A percentile compares a stretch with the other conserved stretches of the same genome.
Conservation (phyloP, 2,113 vertebrate genomes). For the Sinocyclocheilus grahami region DNA sequence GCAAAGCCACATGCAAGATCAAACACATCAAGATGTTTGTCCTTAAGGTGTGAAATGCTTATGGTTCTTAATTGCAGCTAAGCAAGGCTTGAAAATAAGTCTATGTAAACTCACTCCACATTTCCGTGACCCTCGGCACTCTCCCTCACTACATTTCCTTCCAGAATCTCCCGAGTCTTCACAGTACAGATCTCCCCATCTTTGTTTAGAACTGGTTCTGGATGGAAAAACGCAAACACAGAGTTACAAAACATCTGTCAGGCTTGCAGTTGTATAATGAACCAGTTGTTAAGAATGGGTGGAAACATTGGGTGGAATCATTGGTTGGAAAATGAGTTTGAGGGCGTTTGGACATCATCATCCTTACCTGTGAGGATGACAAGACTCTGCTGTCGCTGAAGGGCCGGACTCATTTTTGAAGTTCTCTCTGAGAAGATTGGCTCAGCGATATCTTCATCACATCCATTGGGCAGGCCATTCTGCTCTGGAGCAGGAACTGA, state of each 20-base stretch:
- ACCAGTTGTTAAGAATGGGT: background rate
- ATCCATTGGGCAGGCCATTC: slow-evolving; percentile 52
- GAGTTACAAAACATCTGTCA: slow-evolving; percentile 15
- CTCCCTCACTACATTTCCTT: slow-evolving; percentile 81
- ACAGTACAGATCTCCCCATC: slow-evolving; percentile 80
- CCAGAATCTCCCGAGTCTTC: slow-evolving; percentile 85
- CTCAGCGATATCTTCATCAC: slow-evolving; percentile 39
- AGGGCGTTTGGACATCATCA: background rate
- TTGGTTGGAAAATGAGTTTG: background rate
- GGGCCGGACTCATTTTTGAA: slow-evolving; percentile 59
- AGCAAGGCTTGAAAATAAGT: background rate
- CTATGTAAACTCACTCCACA: slow-evolving; percentile 84
- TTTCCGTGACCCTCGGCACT: slow-evolving; percentile 88
- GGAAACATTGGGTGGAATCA: no score
- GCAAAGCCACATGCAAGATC: background rate
- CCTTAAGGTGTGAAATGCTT: background rate
- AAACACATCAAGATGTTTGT: background rate
- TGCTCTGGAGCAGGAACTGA: slow-evolving; percentile 53
- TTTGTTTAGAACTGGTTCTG: slow-evolving; percentile 69
- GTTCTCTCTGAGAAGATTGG: slow-evolving; percentile 55
- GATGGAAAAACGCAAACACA: slow-evolving; percentile 41
- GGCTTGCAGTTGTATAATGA: background rate
- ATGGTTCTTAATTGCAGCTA: background rate
- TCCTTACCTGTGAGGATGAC: slow-evolving; percentile 73
- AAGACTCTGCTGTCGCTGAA: slow-evolving; percentile 71